Evolutionary conservation across 2,113 vertebrate species (phyloP), one percentile per base, ranked within the genome.

Genomic region (Alces alces): DNA sequence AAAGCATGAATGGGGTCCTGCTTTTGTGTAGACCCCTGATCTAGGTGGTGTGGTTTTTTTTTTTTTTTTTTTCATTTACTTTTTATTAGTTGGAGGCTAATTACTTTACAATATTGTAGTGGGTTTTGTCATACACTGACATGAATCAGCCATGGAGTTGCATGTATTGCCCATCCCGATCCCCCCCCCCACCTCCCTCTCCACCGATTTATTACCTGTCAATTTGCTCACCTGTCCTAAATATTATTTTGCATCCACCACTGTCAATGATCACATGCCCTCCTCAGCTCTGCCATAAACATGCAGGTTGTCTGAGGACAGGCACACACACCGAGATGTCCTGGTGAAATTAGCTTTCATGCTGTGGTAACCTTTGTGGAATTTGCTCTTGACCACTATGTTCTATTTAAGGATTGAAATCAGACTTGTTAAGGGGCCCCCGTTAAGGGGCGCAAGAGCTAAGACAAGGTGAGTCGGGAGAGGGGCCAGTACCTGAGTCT

Each of bases 171-270:
- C 12, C 47, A 50, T 13, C 47, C 47, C 47, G 47, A 13, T 50
- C 47, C 47, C 47, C 47, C 47, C 12, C 13, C 12, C 47, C 47
- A 50, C 47, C 47, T 50, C 47, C 47, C 47, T 50, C 47, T 50
- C 47, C 47, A 50, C 12, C 12, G 3, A 50, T 50, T 14, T 82
- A 43, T 33, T 86, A 15, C 17, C 57, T 43, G 25, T 21, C 14
- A 17, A 0, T 89, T 76, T 2, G 0, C 36, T 47, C 2, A 0
- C 36, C 39, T 4, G 3, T n/a, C 43, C 15, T 58, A 36, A 14
- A 9, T 61, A 23, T 25, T 30, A 25, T 7, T 52, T 12, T 30
- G 5, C 7, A 21, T 5, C 21, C 43, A 47, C 15, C 25, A 9
- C 14, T 60, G 6, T 21, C 23, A 27, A 2, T 15, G 45, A 80